Conservation (phyloP, 1,140 invertebrate genomes). For the Drosophila cardini region DNA sequence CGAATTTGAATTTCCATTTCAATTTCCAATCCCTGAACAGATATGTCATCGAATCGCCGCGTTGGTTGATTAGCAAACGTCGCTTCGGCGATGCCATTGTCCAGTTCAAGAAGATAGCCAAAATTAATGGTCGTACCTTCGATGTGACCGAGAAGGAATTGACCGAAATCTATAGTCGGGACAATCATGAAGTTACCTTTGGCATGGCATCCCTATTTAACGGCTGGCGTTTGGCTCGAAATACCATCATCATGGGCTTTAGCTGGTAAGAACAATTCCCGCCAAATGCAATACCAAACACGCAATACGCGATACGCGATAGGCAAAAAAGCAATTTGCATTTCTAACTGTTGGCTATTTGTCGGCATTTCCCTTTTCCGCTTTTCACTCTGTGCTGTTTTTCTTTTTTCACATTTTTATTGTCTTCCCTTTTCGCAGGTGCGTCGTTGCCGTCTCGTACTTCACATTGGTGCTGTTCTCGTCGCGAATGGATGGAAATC, state of each 20-base stretch:
- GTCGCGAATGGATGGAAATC: conserved; percentile 88
- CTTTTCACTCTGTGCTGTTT: conserved; percentile 2
- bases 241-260: conserved; percentile 86
- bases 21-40: conserved; percentile 64
- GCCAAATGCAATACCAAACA: conserved; percentile 6
- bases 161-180: conserved; percentile 72
- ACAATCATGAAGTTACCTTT: conserved; percentile 83
- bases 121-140: conserved; percentile 87
- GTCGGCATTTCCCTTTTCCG: not conserved
- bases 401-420: conserved; percentile 5
- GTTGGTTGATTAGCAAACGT: conserved; percentile 88
- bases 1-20: conserved; percentile 8
- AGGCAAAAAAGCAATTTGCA: conserved; percentile 66
- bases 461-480: conserved; percentile 87
- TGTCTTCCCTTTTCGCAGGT: conserved; percentile 83
- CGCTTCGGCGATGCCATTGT: conserved; percentile 86
- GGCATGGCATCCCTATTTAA: conserved; percentile 87
- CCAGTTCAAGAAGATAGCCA: conserved; percentile 86
- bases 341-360: conserved; percentile 61
- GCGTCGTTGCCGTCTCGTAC: conserved; percentile 87
- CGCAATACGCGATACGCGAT: not conserved
- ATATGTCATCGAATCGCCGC: conserved; percentile 87
- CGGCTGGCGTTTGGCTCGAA: conserved; percentile 86
- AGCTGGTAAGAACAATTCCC: conserved; percentile 80
- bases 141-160: conserved; percentile 81